Evolutionary conservation across 2,797 vertebrate species (phyloP).

Genomic region (Tragopan temminckii): DNA sequence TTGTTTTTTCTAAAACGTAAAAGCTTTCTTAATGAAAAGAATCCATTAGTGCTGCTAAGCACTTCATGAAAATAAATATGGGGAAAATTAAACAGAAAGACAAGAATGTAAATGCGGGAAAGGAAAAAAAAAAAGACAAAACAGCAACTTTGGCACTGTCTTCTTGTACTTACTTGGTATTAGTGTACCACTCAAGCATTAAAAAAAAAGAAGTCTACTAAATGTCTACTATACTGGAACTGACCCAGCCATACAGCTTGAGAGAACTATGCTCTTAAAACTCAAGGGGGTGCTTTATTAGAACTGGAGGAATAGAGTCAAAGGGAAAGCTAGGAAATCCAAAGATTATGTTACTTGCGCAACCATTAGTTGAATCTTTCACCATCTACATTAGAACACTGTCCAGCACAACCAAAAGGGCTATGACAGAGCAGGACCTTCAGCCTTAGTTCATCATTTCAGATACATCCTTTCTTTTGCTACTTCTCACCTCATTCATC

Average conservation of each 20-base stretch:
- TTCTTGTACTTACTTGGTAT: not conserved
- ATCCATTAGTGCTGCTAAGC: not conserved
- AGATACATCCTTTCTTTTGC: not conserved
- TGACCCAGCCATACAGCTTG: not conserved
- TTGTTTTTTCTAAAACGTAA: not conserved
- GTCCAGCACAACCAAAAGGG: not conserved
- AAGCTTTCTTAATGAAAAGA: not conserved
- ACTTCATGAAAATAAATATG: not conserved
- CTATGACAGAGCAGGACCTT: not conserved
- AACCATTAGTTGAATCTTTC: not conserved
- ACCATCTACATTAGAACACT: not conserved
- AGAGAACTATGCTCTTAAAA: not conserved
- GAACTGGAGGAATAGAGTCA: not conserved
- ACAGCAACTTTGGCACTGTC: not conserved
- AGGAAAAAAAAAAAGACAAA: not conserved
- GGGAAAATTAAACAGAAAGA: not conserved
- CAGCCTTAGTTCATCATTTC: not conserved
- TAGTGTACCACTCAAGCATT: not conserved
- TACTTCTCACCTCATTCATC: not conserved
- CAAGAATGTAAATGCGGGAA: not conserved
- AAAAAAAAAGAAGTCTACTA: not conserved
- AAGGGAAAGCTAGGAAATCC: not conserved
- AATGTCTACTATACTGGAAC: not conserved
- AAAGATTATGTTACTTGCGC: not conserved
- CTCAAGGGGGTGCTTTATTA: not conserved